These are phyloP conservation scores for Oscheius sp. DNA, from an alignment of 2,888 invertebrate genomes.

Conservation along the genomic window DNA sequence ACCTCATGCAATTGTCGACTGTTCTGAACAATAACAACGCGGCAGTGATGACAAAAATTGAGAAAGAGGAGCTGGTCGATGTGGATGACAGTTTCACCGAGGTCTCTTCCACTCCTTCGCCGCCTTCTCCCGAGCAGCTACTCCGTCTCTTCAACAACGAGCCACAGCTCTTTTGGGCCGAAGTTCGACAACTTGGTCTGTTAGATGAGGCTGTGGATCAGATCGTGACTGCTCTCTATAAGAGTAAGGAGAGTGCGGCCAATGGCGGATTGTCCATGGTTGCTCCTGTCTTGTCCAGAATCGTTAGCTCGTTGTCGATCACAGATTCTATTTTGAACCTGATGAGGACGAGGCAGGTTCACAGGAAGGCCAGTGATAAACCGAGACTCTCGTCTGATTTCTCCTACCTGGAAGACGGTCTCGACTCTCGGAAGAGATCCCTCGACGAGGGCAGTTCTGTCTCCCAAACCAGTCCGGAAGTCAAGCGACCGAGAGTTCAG, in stretches of 20 bases:
- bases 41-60: neutral
- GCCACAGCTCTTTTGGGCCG: conserved; percentile 62
- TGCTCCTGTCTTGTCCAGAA: conserved; percentile 27
- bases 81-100: conserved; percentile 41
- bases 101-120: conserved; percentile 30
- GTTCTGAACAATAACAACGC: conserved; percentile 52
- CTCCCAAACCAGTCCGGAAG: conserved; percentile 37
- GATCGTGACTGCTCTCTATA: conserved; percentile 38
- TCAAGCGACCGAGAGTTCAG: conserved; percentile 40
- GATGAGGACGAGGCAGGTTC: conserved; percentile 17
- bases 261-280: conserved; percentile 25
- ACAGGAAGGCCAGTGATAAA: conserved; percentile 26
- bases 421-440: conserved; percentile 34
- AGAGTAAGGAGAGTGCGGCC: conserved; percentile 25
- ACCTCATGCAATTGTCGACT: conserved; percentile 50
- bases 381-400: conserved; percentile 39
- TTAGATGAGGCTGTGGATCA: conserved; percentile 64
- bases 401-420: conserved; percentile 38
- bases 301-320: conserved; percentile 22
- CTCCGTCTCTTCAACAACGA: conserved; percentile 40
- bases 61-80: conserved; percentile 43
- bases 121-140: conserved; percentile 35
- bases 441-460: conserved; percentile 30
- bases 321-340: conserved; percentile 29
- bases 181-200: conserved; percentile 61